Conservation (phyloP, 2,797 vertebrate genomes). For the Otus scops region DNA sequence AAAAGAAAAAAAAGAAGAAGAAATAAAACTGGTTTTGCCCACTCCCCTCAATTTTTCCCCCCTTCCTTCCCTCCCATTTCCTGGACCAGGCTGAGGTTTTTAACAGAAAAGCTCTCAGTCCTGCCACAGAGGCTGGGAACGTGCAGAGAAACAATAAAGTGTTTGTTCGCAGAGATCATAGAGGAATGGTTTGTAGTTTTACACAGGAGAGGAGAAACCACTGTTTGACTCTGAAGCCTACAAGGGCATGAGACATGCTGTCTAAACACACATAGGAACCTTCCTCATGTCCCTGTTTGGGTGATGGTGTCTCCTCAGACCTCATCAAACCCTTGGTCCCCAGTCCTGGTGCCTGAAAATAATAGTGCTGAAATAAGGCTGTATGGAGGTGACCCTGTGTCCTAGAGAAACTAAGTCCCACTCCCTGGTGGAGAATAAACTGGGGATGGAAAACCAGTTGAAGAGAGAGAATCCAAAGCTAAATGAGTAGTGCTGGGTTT, state of each 20-base stretch:
- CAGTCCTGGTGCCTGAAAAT: not conserved
- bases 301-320: not conserved
- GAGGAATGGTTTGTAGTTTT: not conserved
- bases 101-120: slow-evolving; percentile 36
- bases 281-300: not conserved
- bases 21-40: slow-evolving; percentile 59
- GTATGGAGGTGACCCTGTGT: not conserved
- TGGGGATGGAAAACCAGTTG: not conserved
- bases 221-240: accelerated
- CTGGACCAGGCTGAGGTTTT: slow-evolving; percentile 34
- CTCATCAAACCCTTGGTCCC: not conserved
- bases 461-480: not conserved
- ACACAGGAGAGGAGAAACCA: not conserved
- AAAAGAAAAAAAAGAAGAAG: slow-evolving; percentile 54
- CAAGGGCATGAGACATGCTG: not conserved
- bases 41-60: not conserved
- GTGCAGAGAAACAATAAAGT: slow-evolving; percentile 29
- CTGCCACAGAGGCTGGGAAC: slow-evolving; percentile 15
- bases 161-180: slow-evolving; percentile 45
- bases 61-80: slow-evolving; percentile 33
- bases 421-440: not conserved
- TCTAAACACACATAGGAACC: not conserved
- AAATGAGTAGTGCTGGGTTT: not conserved
- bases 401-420: not conserved
- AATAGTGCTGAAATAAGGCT: not conserved